phyloP scores from a whole-genome alignment of 2,888 invertebrate species.

The Pinctada fucata region DNA sequence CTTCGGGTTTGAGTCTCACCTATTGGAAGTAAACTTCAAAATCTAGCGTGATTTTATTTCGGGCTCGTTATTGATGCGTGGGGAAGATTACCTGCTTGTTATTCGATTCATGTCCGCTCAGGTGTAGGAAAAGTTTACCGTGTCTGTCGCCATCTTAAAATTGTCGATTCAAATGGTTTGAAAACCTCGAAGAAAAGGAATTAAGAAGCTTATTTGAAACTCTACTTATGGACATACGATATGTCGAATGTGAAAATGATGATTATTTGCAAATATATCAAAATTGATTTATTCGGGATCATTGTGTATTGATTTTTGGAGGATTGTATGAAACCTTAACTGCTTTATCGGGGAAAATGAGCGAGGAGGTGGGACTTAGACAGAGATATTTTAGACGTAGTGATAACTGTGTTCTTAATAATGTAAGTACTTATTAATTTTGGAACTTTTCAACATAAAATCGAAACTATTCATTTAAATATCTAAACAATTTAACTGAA shows the following conservation, averaged over 20 bases:
- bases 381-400: constrained; percentile 22
- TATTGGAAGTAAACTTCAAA: too few species aligned
- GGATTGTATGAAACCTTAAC: not conserved
- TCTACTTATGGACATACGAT: too few species aligned
- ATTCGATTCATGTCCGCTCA: not conserved
- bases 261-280: too few species aligned
- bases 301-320: not conserved
- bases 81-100: constrained; percentile 2
- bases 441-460: not conserved
- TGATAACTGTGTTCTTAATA: constrained; percentile 10
- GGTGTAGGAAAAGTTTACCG: constrained; percentile 12
- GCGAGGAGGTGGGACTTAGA: constrained; percentile 12
- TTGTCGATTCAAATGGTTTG: not conserved
- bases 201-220: not conserved
- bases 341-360: constrained; percentile 7
- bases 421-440: constrained; percentile 4
- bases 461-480: too few species aligned
- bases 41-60: too few species aligned
- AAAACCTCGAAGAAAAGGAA: not conserved
- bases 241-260: too few species aligned
- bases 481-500: too few species aligned
- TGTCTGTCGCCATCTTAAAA: constrained; percentile 13
- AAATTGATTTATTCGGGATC: not conserved
- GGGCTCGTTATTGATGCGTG: too few species aligned
- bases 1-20: too few species aligned